phyloP scores from a whole-genome alignment of 2,888 invertebrate species.

The Drosophila monieri region DNA sequence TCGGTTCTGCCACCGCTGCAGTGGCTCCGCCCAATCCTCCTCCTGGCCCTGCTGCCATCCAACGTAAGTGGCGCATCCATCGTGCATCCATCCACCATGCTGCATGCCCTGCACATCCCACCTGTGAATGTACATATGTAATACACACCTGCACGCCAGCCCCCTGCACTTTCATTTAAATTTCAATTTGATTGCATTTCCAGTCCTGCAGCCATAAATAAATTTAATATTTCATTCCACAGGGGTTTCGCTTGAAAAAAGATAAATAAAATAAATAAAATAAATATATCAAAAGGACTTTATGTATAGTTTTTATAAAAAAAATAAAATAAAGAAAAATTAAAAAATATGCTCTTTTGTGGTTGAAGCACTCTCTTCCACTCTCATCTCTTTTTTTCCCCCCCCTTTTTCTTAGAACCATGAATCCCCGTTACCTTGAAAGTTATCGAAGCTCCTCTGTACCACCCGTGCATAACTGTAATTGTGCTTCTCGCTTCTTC shows the following conservation, averaged over 20 bases:
- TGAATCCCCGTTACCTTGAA: neutral
- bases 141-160: neutral
- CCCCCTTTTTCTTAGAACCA: too few species aligned
- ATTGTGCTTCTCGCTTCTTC: constrained; percentile 1
- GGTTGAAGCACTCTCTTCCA: neutral
- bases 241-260: neutral
- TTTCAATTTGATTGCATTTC: constrained; percentile 1
- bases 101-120: constrained; percentile 1
- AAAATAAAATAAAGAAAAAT: neutral
- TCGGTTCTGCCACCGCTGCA: constrained; percentile 44
- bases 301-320: neutral
- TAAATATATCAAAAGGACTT: too few species aligned
- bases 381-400: neutral
- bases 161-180: constrained; percentile 1
- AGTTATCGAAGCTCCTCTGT: neutral
- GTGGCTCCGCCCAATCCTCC: constrained; percentile 40
- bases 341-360: neutral
- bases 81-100: constrained; percentile 7
- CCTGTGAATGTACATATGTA: neutral
- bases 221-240: neutral
- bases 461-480: neutral
- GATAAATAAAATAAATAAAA: neutral
- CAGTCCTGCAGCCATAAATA: neutral
- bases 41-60: constrained; percentile 18
- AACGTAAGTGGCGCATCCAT: constrained; percentile 20